Evolutionary conservation across 2,113 vertebrate species (phyloP), one percentile per base, ranked within the genome.

Genomic region (Istiophorus platypterus): DNA sequence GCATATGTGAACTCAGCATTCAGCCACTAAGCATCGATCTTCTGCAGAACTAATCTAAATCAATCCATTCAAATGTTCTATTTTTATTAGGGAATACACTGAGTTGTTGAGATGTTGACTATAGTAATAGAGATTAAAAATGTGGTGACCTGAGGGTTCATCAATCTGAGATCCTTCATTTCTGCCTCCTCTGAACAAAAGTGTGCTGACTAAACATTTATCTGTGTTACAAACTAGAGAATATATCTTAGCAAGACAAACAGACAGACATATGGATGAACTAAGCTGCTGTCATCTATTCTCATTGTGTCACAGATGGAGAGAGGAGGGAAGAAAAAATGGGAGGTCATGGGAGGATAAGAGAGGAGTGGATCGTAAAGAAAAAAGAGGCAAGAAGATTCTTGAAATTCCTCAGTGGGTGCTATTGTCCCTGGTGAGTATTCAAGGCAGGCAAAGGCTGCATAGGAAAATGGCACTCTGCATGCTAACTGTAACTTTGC

Each of bases 401-500:
- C 57, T 90, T 76, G 83, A 88, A 82, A 89, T 88, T 91, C 82
- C 75, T 86, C 68, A 39, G 79, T 79, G 80, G 91, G 84, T 87
- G 85, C 86, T 87, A 58, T 83, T 88, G 80, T 92, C 90, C 87
- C 91, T 18, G 12, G 81, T 72, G 91, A 90, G 89, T 77, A 91
- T 92, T 92, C 85, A 86, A 78, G 74, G 84, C 88, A 78, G 86
- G 78, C 72, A 72, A 71, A 81, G 80, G 86, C 88, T 88, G 89
- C 88, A 84, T 88, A 73, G 79, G 68, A 81, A 83, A 87, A 89
- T 86, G 51, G 77, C 84, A 79, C 81, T 86, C 78, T 17, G 85
- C 86, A 92, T 88, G 88, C 87, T 85, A 91, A 93, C 89, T 91
- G 82, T 91, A 92, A 93, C 92, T 93, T 91, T 91, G 88, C 91